These are phyloP conservation scores for Nesidiocoris tenuis DNA, from an alignment of 2,888 invertebrate genomes.

Conservation along the genomic window DNA sequence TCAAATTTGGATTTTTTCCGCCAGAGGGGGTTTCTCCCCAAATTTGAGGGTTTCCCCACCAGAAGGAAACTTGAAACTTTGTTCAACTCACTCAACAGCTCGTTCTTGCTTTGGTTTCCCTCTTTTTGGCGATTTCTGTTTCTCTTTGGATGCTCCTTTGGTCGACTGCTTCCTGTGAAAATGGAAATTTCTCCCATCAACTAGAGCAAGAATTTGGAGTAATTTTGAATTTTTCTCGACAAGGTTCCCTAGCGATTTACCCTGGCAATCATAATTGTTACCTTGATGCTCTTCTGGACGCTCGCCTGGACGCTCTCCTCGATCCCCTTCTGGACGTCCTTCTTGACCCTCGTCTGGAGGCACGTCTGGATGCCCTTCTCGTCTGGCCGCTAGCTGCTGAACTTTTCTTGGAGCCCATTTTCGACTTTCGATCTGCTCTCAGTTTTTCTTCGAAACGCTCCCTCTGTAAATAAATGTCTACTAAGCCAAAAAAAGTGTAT, in stretches of 20 bases:
- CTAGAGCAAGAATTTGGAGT: too few species aligned
- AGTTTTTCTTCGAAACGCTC: background rate
- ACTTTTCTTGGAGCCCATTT: background rate
- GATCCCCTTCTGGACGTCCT: background rate
- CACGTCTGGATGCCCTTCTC: background rate
- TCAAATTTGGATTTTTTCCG: too few species aligned
- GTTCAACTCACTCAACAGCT: background rate
- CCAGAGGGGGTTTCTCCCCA: too few species aligned
- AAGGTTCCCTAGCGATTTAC: too few species aligned
- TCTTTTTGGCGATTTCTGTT: background rate
- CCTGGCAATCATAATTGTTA: too few species aligned
- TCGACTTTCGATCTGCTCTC: too few species aligned
- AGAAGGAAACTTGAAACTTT: background rate
- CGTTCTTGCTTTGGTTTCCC: background rate
- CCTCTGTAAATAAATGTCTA: too few species aligned
- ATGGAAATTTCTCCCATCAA: too few species aligned
- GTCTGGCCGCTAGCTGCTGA: background rate
- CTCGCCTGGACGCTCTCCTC: background rate
- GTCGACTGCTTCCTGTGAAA: background rate
- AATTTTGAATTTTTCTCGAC: too few species aligned
- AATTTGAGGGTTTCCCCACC: too few species aligned
- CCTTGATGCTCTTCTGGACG: background rate
- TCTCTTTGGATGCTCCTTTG: background rate
- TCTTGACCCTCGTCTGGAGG: conserved; percentile 1
- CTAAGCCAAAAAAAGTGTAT: too few species aligned